Conservation (phyloP, 2,797 vertebrate genomes). For the Linurgus olivaceus region DNA sequence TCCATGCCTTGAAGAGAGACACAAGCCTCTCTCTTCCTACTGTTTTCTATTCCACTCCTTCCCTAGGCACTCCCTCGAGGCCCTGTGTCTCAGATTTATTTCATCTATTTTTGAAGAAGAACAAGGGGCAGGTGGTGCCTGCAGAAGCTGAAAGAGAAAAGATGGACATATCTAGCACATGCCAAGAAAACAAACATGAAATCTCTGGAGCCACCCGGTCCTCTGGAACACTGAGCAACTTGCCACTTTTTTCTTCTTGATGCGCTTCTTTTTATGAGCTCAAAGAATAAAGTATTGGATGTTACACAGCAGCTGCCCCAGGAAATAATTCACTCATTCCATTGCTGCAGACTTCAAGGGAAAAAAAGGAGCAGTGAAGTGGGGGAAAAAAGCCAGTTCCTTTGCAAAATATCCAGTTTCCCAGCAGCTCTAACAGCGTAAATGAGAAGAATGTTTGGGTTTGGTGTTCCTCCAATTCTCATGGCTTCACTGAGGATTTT, state of each 20-base stretch:
- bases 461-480: conserved; percentile 53
- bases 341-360: conserved; percentile 48
- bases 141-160: conserved; percentile 42
- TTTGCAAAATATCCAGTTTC: conserved; percentile 61
- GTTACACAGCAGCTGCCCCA: conserved; percentile 62
- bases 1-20: neutral
- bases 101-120: conserved; percentile 46
- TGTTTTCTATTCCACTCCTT: conserved; percentile 39
- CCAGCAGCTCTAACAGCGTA: conserved; percentile 28
- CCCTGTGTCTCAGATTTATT: conserved; percentile 17
- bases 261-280: conserved; percentile 52
- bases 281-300: conserved; percentile 58
- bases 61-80: conserved; percentile 14
- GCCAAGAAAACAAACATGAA: conserved; percentile 53
- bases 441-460: conserved; percentile 45
- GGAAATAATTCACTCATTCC: conserved; percentile 63
- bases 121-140: conserved; percentile 37
- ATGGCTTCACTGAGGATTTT: conserved; percentile 36
- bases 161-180: conserved; percentile 50
- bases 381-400: neutral
- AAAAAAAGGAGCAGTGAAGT: neutral
- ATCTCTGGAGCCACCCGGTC: neutral
- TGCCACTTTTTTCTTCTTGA: conserved; percentile 35
- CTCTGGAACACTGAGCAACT: conserved; percentile 22
- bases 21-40: neutral